Evolutionary conservation across 2,113 vertebrate species (phyloP), one percentile per base, ranked within the genome.

Genomic region (Paraplagusia blochii): DNA sequence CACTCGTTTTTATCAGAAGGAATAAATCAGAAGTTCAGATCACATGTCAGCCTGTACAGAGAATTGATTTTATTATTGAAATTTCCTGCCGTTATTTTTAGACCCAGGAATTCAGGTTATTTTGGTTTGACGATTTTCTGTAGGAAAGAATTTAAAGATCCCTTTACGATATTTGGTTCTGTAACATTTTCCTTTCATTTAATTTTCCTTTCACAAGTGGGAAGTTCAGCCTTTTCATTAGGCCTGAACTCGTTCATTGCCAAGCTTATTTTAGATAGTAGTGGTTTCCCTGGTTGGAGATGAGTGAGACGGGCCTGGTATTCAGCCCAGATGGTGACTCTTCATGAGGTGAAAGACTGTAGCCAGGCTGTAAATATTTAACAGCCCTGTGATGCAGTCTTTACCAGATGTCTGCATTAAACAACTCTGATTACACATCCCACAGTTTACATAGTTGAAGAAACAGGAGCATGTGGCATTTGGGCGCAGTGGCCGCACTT

Each of bases 401-500:
- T 48, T 66, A 69, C 87, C 90, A 90, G 88, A 90, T 91, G 88
- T 88, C 84, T 82, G 84, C 76, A 85, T 90, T 90, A 90, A 91
- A 90, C 88, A 91, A 88, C 85, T 87, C 82, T 91, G 90, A 91
- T 91, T 91, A 90, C 89, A 86, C 83, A 89, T 82, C 84, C 89
- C 88, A 79, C 87, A 91, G 88, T 91, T 89, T 90, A 90, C 89
- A 89, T 88, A 87, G 88, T 87, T 85, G 84, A 68, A 87, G 88
- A 88, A 90, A 91, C 90, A 76, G 90, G 86, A 91, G 90, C 89
- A 87, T 88, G 83, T 88, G 87, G 84, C 83, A 74, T 79, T 81
- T 72, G 80, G 84, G 86, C 48, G 66, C 74, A 72, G 77, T 59
- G 52, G 82, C 78, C 79, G 69, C 88, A 85, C 85, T 88, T 85